Evolutionary conservation across 2,797 vertebrate genomes (phyloP).

Genomic region (Hydrophis major): DNA sequence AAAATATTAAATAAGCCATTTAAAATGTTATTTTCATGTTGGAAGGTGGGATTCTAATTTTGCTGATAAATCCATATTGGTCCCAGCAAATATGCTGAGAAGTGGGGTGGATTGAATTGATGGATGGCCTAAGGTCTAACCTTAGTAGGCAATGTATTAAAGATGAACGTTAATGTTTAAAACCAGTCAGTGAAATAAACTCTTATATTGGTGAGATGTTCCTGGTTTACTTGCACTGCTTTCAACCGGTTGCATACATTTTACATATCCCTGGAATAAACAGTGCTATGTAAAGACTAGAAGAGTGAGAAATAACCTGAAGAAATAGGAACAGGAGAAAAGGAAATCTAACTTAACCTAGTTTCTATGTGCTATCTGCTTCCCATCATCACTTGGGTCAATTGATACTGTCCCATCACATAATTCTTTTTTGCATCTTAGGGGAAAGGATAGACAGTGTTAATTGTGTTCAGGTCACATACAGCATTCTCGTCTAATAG

Average conservation of each 20-base stretch:
- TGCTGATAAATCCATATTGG: neutral
- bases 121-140: too few species aligned
- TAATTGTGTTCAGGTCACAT: neutral
- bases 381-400: neutral
- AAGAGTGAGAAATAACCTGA: neutral
- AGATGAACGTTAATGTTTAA: neutral
- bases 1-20: neutral
- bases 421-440: neutral
- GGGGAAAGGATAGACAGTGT: neutral
- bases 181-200: neutral
- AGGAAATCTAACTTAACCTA: neutral
- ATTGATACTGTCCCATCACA: neutral
- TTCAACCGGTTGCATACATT: neutral
- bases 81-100: neutral
- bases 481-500: neutral
- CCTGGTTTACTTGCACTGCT: neutral
- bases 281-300: neutral
- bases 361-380: neutral
- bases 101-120: neutral
- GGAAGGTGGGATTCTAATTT: neutral
- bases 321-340: neutral
- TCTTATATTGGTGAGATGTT: neutral
- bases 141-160: neutral
- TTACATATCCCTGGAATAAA: neutral
- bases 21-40: neutral